Evolutionary conservation across 1,140 invertebrate genomes (phyloP).

Genomic region (Neotoxoptera formosana): DNA sequence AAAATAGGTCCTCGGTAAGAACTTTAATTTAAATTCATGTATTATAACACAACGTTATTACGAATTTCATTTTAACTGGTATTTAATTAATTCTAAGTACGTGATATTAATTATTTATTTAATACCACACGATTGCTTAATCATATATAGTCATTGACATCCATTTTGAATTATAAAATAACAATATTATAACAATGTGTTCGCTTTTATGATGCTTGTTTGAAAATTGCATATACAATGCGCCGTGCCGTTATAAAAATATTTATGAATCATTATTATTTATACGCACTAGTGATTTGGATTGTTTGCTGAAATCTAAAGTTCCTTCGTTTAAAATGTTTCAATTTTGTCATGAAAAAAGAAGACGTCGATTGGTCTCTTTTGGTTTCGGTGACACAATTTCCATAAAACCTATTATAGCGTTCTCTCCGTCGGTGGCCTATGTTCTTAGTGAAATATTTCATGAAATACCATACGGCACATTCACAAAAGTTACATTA

Average conservation of each 20-base stretch:
- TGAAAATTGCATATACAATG: not conserved
- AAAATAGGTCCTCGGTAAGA: not conserved
- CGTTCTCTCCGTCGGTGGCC: not conserved
- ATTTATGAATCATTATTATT: constrained; percentile 1
- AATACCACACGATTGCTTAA: not conserved
- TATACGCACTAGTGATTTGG: not conserved
- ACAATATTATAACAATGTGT: not conserved
- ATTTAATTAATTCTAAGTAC: not conserved
- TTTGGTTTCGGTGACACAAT: not conserved
- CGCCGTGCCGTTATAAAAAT: not conserved
- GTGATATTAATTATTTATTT: not conserved
- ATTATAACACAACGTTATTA: not conserved
- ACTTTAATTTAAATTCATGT: not conserved
- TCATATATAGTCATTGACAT: not conserved
- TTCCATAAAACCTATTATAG: not conserved
- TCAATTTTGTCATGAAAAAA: not conserved
- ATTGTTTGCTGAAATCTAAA: not conserved
- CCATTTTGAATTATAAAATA: not conserved
- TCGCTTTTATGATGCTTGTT: not conserved
- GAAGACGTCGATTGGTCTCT: not conserved
- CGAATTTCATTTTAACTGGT: not conserved
- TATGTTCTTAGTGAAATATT: not conserved
- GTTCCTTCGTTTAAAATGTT: not conserved
- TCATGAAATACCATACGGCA: not conserved
- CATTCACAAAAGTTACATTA: not conserved